Evolutionary conservation across 2,888 invertebrate genomes (phyloP), one percentile per base, ranked within the genome.

Genomic region (Drosophila kokeensis): DNA sequence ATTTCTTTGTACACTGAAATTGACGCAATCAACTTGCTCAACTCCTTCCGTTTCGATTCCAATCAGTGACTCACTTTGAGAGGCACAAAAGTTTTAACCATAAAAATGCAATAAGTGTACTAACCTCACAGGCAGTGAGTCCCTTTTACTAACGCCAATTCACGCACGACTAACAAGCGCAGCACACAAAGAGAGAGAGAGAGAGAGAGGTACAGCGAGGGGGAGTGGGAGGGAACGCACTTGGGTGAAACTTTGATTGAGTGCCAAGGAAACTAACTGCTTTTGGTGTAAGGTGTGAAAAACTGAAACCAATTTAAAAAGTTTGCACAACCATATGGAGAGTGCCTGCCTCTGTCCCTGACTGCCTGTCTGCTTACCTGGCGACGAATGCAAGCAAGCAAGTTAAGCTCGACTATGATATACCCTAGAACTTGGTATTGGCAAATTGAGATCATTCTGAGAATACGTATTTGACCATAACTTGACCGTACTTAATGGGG

Each of bases 21-120:
- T 68, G 61, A 53, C 67, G 54, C 79, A 79, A 76, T 71, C 67
- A 59, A 58, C 38, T 55, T 11, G 24, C 54, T 49, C 68, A 73
- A 60, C 67, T 63, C 69, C 63, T 60, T 42, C 69, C 73, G 36
- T 67, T 69, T 52, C 60, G 34, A 66, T 48, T 61, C 59, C 74
- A 86, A 78, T 77, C 78, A 74, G 60, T 52, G 52, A 57, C 58
- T 62, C 67, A 70, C 76, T 59, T 63, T 71, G 57, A 69, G 40
- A 24, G 24, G 24, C 53, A 57, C 81, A 67, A 34, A 81, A 86
- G 57, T 86, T 84, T 81, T 70, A 45, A 49, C 67, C 76, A 84
- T 89, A 84, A 89, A 84, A 84, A 84, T 84, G 89, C 84, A 84
- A 87, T 84, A 86, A 87, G 87, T 86, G 84, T 84, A 87, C 62